These are phyloP conservation scores for Pseudochirops corinnae DNA, from an alignment of 2,797 vertebrate species.

Conservation along the genomic window DNA sequence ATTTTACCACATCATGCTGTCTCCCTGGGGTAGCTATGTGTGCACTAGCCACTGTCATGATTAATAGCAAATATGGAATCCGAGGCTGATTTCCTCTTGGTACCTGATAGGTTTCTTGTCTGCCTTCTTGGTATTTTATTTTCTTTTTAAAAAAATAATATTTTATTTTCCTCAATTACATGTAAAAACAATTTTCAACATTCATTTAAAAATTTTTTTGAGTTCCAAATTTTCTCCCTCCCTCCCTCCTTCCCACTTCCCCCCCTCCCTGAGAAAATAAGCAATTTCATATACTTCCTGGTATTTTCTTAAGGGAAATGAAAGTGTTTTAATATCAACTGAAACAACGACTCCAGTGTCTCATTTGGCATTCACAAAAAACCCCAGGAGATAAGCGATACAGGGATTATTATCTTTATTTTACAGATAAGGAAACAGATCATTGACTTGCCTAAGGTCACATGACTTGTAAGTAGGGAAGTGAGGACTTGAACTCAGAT, in stretches of 20 bases:
- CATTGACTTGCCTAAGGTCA: too few species aligned
- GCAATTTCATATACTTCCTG: not conserved
- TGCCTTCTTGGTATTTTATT: not conserved
- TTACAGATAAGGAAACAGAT: too few species aligned
- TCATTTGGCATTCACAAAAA: too few species aligned
- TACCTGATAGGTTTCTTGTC: not conserved
- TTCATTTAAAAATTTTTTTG: not conserved
- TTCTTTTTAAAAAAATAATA: not conserved
- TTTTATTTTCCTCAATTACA: not conserved
- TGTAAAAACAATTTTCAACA: not conserved
- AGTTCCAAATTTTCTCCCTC: not conserved
- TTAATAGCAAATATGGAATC: not conserved
- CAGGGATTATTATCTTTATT: too few species aligned
- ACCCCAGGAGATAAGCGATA: too few species aligned
- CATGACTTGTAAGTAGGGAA: too few species aligned
- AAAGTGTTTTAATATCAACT: too few species aligned
- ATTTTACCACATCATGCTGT: too few species aligned
- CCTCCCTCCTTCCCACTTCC: not conserved
- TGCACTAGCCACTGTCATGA: not conserved
- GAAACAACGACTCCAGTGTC: too few species aligned
- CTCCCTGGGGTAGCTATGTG: not conserved
- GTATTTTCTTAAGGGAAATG: too few species aligned
- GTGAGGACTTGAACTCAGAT: too few species aligned
- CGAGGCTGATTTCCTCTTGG: not conserved
- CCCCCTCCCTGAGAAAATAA: not conserved